These are phyloP conservation scores for Epinephelus lanceolatus DNA, from an alignment of 2,113 vertebrate genomes.

Conservation along the genomic window DNA sequence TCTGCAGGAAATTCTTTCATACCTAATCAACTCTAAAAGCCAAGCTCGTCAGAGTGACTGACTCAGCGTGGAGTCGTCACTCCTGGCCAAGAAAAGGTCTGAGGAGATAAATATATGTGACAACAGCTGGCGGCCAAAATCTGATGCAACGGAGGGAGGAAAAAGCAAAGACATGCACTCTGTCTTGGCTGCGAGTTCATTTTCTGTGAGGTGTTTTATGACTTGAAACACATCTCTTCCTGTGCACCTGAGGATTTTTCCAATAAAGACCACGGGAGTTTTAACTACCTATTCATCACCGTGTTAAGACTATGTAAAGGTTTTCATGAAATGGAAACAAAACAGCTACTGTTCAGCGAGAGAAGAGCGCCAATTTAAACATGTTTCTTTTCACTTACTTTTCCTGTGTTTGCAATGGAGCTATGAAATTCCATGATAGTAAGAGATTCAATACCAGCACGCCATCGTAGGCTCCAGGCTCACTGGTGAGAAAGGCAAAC, in stretches of 20 bases:
- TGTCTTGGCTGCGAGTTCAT: conserved; percentile 22
- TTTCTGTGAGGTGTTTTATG: conserved; percentile 20
- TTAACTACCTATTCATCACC: not conserved
- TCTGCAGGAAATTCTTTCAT: not conserved
- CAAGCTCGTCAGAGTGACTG: not conserved
- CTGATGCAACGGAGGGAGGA: conserved; percentile 11
- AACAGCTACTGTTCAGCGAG: not conserved
- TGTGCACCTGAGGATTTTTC: conserved; percentile 40
- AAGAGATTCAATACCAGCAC: conserved; percentile 88
- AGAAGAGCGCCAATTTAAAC: not conserved
- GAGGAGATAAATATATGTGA: conserved; percentile 32
- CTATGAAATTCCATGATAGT: not conserved
- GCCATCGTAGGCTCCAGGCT: conserved; percentile 93
- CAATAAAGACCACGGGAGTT: conserved; percentile 4
- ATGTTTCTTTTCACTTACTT: not conserved
- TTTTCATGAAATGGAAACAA: conserved; percentile 30
- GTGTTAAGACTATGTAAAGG: not conserved
- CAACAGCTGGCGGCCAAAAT: conserved; percentile 31
- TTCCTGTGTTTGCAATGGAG: conserved; percentile 9
- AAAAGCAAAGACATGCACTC: conserved; percentile 32
- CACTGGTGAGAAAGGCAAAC: conserved; percentile 99
- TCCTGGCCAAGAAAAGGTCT: conserved; percentile 27
- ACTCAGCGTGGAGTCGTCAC: conserved; percentile 2
- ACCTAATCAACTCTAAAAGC: conserved; percentile 15
- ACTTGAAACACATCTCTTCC: conserved; percentile 33